Evolutionary conservation across 2,113 vertebrate genomes (phyloP), one percentile per base, ranked within the genome.

Genomic region (Amia ocellicauda): DNA sequence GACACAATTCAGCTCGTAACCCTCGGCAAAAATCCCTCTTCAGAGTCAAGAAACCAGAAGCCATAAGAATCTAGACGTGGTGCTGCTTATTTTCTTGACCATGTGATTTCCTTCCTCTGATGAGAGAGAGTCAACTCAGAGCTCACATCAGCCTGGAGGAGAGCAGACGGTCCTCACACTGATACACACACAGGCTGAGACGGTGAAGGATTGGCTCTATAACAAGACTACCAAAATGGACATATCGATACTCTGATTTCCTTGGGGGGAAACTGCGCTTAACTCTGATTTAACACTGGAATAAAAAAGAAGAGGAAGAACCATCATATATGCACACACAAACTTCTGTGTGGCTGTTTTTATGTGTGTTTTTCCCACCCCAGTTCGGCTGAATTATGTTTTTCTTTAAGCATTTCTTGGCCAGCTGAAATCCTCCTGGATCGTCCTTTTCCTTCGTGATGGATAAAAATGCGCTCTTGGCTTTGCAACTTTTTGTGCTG

Each of bases 381-480:
- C 14, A 5, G n/a, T 4, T 3, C n/a, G 5, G n/a, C 2, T 47
- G 45, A 36, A 47, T 47, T 16, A 47, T 47, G 45, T 47, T 47
- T 47, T 47, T 11, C 45, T 47, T 16, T 17, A 47, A 17, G 45
- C 45, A 47, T 47, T 47, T 47, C 13, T 17, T 47, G 16, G 45
- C 45, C 2, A 17, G 45, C 16, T 47, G 45, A 47, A 47, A 47
- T 16, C 16, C 13, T 47, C 5, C n/a, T 17, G 45, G n/a, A 47
- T 17, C 13, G 13, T 16, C n/a, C 45, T 17, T 16, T n/a, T 47
- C n/a, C 45, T 16, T 47, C 45, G 45, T 13, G n/a, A 47, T 47
- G 45, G 45, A 47, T 47, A 47, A 16, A 47, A 47, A 47, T 47
- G 45, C 45, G 4, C n/a, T 47, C 45, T 47, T 47, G 13, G 45